Base-by-base conservation (phyloP, 2,888 invertebrate genomes). In the Dromius quadrimaculatus region DNA sequence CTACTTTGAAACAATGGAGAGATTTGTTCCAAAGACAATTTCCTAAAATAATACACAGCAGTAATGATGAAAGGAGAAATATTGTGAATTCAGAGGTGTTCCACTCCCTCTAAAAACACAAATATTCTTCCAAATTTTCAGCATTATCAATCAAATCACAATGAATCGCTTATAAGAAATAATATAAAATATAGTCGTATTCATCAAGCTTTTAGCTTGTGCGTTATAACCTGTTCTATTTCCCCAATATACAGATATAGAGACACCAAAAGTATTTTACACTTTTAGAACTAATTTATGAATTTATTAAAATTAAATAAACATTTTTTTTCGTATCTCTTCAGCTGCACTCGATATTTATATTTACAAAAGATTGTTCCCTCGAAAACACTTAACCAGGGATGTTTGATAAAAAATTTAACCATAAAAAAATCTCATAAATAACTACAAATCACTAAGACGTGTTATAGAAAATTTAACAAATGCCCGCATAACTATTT, bases 231-330 rank as follows among this genome's bases (percentile, higher is more conserved):
- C 74, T 80, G 79, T 80, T 79, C 79, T 78, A 76, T 76, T 74
- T 80, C 79, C 81, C 80, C 81, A 81, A 82, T 81, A 81, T 82
- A 81, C 81, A 81, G 78, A 81, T 79, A 64, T 54, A 69, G 13
- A 36, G 23, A 23, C 22, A 13, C 20, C 61, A 62, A 36, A 54
- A 36, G 34, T 59, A 28, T 68, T 41, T 41, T 54, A 47, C 20
- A 66, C 50, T 54, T 41, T 54, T 54, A 54, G 50, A 54, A 28
- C 23, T 54, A 66, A 36, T 34, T 20, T 66, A 66, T 54, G 43
- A 57, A 59, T 19, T 17, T 41, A 68, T 45, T 23, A 57, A 68
- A 59, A 57, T 28, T 19, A 59, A 57, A 57, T 62, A 43, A 68
- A 68, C 59, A 59, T 45, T 68, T 59, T 68, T 68, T 68, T 68